Evolutionary conservation across 2,113 vertebrate genomes (phyloP).

Genomic region (Fregetta grallaria): DNA sequence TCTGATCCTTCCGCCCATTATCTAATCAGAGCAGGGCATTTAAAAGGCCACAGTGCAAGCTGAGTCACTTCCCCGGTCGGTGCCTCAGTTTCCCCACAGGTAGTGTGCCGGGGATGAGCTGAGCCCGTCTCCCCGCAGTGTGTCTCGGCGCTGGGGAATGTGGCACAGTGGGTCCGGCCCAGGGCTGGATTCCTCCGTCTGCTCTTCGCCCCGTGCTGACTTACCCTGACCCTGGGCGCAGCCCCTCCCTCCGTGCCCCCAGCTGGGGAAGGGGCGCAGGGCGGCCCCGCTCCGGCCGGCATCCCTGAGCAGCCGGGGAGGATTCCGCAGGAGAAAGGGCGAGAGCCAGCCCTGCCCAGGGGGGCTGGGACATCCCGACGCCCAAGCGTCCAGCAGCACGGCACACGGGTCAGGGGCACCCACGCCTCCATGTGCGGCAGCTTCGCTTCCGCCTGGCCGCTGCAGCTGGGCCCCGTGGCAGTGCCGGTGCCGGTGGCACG

Average conservation of each 20-base stretch:
- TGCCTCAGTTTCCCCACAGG: slow-evolving; percentile 49
- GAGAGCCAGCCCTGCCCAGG: not conserved
- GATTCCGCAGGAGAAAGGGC: not conserved
- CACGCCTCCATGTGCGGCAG: fast-evolving
- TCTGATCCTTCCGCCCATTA: slow-evolving; percentile 52
- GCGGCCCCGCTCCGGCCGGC: not conserved
- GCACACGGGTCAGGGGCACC: not conserved
- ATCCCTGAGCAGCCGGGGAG: not conserved
- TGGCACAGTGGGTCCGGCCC: not conserved
- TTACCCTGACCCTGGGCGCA: not conserved
- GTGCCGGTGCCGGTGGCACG: not conserved
- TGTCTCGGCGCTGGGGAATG: slow-evolving; percentile 37
- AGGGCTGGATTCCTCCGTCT: not conserved
- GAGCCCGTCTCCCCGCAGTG: not conserved
- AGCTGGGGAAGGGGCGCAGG: not conserved
- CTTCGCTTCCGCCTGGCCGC: not conserved
- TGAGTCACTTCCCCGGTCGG: slow-evolving; percentile 36
- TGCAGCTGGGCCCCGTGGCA: not conserved
- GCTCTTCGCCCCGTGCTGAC: not conserved
- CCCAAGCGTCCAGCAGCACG: not conserved
- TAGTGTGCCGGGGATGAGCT: not conserved
- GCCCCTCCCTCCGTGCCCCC: not conserved
- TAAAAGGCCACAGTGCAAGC: not conserved
- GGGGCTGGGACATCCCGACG: not conserved
- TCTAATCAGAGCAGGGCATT: slow-evolving; percentile 26